These are phyloP conservation scores for Onychomys torridus DNA, from an alignment of 2,797 vertebrate genomes.

Conservation along the genomic window DNA sequence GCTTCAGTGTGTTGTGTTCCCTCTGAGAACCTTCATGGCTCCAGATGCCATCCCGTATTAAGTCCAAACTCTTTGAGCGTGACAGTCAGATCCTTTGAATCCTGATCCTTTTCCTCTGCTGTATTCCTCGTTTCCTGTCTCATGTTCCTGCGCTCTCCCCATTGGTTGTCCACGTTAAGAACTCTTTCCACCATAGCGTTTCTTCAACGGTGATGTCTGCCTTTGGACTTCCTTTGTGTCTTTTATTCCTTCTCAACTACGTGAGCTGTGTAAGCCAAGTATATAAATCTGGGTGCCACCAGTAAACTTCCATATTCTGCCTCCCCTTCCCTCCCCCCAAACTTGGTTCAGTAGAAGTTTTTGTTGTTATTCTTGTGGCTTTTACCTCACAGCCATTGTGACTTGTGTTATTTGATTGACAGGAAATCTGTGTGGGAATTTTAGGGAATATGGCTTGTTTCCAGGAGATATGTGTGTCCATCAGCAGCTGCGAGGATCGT, in stretches of 20 bases:
- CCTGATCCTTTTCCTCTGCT: neutral
- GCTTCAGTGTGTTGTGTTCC: neutral
- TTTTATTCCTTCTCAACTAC: neutral
- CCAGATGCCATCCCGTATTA: neutral
- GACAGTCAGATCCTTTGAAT: neutral
- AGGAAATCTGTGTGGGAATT: constrained; percentile 99
- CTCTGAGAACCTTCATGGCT: constrained; percentile 40
- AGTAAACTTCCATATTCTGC: neutral
- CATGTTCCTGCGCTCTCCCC: neutral
- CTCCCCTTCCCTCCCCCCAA: neutral
- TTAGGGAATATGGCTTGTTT: constrained; percentile 98
- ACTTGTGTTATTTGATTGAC: constrained; percentile 80
- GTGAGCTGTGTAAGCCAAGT: neutral
- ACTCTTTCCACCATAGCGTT: neutral
- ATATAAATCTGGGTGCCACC: too few relatives aligned
- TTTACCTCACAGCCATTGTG: constrained; percentile 53
- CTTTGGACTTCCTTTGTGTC: constrained; percentile 11
- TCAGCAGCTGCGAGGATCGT: constrained; percentile 94
- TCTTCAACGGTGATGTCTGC: neutral
- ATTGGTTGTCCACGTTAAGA: neutral
- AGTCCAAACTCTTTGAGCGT: neutral
- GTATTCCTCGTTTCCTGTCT: neutral
- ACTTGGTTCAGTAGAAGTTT: neutral
- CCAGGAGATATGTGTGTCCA: constrained; percentile 92
- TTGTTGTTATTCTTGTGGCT: constrained; percentile 51